These are phyloP conservation scores for Acanthis flammea DNA, from an alignment of 2,797 vertebrate species.

Conservation along the genomic window DNA sequence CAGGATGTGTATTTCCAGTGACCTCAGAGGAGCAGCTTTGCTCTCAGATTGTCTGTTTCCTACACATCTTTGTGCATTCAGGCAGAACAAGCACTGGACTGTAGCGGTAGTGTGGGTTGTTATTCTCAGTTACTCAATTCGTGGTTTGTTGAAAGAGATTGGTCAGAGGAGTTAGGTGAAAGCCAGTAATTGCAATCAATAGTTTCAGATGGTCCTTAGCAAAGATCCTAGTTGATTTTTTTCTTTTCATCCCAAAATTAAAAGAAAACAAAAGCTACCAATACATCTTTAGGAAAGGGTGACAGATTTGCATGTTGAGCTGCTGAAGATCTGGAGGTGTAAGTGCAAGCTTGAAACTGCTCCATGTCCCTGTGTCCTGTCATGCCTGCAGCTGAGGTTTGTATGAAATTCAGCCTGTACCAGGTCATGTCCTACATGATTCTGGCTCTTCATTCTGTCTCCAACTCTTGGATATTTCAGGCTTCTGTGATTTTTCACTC, in stretches of 20 bases:
- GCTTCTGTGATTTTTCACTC: background rate
- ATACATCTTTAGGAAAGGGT: background rate
- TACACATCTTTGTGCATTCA: background rate
- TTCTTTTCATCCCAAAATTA: background rate
- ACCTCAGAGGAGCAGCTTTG: background rate
- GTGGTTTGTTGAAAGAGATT: background rate
- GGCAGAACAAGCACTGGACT: background rate
- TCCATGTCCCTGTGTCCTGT: background rate
- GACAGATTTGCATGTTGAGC: background rate
- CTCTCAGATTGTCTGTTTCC: background rate
- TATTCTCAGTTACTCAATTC: rapidly evolving
- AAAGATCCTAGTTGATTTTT: background rate
- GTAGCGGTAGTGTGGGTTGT: background rate
- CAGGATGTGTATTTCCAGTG: background rate
- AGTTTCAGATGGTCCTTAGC: background rate
- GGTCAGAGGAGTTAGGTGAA: background rate
- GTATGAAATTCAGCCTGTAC: background rate
- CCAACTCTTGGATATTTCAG: background rate
- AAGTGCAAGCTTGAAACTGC: background rate
- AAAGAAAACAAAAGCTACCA: background rate
- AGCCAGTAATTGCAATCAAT: background rate
- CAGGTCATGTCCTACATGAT: rapidly evolving
- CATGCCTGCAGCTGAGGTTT: background rate
- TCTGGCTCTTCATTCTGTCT: background rate
- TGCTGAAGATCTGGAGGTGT: background rate